Evolutionary conservation across 2,888 invertebrate species (phyloP).

Genomic region (Zygothrica quintamaculata): DNA sequence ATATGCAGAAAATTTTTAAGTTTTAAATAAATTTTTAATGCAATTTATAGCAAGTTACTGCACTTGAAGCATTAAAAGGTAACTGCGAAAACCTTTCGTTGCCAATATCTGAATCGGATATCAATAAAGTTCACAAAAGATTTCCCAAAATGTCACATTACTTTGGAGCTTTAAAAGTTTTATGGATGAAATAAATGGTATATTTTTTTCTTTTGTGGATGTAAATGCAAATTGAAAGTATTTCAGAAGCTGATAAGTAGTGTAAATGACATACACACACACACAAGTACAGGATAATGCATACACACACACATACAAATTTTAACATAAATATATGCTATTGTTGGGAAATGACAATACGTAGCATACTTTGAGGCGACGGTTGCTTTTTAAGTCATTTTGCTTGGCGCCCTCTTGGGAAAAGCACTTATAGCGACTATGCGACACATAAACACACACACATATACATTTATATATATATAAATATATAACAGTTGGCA

Average conservation of each 20-base stretch:
- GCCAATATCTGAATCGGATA: too few species aligned
- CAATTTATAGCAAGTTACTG: too few species aligned
- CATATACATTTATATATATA: constrained; percentile 3
- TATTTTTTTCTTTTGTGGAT: too few species aligned
- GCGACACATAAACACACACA: constrained; percentile 22
- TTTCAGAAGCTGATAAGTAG: constrained; percentile 41
- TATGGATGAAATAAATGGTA: neutral
- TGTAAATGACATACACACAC: constrained; percentile 36
- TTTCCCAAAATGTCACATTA: too few species aligned
- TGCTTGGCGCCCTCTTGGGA: constrained; percentile 43
- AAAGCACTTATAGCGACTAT: constrained; percentile 14
- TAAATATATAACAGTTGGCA: neutral
- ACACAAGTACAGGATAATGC: constrained; percentile 2
- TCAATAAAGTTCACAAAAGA: too few species aligned
- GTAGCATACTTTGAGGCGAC: constrained; percentile 62
- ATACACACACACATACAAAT: constrained; percentile 8
- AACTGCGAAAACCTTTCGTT: too few species aligned
- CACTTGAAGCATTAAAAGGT: too few species aligned
- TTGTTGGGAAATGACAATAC: constrained; percentile 36
- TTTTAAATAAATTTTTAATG: too few species aligned
- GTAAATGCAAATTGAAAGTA: constrained; percentile 10
- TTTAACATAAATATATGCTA: constrained; percentile 15
- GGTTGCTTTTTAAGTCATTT: constrained; percentile 40
- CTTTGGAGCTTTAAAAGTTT: too few species aligned
- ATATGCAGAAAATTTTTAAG: too few species aligned